Conservation (phyloP, 2,113 vertebrate species). For the Machaerirhynchus nigripectus region DNA sequence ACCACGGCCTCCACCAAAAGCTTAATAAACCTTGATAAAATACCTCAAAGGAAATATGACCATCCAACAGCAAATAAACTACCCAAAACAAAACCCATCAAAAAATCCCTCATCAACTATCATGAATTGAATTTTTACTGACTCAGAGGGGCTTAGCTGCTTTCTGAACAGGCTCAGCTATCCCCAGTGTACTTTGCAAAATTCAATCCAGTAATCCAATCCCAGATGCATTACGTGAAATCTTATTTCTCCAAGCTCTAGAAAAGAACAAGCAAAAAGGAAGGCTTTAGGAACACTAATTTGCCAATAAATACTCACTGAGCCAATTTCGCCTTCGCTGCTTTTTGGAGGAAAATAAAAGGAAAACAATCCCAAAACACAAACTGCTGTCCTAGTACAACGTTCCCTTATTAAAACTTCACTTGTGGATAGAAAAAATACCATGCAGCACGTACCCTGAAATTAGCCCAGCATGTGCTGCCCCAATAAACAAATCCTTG, state of each 20-base stretch:
- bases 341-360: not conserved
- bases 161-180: constrained; percentile 39
- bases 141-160: constrained; percentile 33
- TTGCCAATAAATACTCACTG: constrained; percentile 46
- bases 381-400: not conserved
- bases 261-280: constrained; percentile 42
- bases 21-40: not conserved
- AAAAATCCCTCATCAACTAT: not conserved
- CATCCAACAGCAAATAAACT: not conserved
- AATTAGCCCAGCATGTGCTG: constrained; percentile 51
- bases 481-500: constrained; percentile 41
- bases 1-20: not conserved
- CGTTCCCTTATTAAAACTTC: not conserved
- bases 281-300: constrained; percentile 50
- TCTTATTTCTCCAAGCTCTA: constrained; percentile 50
- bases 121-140: constrained; percentile 38
- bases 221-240: constrained; percentile 52
- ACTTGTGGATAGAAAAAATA: constrained; percentile 1
- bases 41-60: not conserved
- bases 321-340: not conserved
- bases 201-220: constrained; percentile 62
- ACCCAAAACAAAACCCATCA: not conserved
- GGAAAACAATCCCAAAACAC: not conserved
- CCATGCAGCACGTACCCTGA: not conserved
- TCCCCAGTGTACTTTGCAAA: constrained; percentile 28